Percentiles rank a stretch among this genome's conserved stretches.
phyloP scores from a whole-genome alignment of 1,140 invertebrate genomes.

The Cyclina sinensis region DNA sequence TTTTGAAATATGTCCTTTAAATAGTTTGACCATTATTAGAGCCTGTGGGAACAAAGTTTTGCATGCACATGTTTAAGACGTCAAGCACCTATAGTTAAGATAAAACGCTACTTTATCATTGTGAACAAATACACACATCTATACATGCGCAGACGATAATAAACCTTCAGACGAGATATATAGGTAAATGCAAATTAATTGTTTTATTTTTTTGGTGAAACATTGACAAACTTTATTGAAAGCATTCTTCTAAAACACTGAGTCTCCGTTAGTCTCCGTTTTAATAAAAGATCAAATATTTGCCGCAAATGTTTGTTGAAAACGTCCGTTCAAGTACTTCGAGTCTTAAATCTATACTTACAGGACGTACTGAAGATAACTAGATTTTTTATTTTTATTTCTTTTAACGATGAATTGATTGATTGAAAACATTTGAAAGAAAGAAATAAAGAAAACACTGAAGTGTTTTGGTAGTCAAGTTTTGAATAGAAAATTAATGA shows the following conservation, averaged over 20 bases:
- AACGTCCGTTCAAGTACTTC: background rate
- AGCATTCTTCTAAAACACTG: background rate
- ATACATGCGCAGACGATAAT: background rate
- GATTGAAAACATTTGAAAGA: background rate
- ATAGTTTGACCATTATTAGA: too few relatives aligned
- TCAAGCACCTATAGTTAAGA: background rate
- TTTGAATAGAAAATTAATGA: background rate
- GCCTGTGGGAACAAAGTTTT: too few relatives aligned
- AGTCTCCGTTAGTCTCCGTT: too few relatives aligned
- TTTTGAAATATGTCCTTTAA: too few relatives aligned
- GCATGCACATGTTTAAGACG: too few relatives aligned
- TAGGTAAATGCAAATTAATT: slow-evolving; percentile 1
- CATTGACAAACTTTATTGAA: background rate
- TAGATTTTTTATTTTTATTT: too few relatives aligned
- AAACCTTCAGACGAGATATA: background rate
- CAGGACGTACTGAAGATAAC: too few relatives aligned
- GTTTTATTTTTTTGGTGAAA: background rate
- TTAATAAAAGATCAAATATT: background rate
- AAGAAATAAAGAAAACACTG: background rate
- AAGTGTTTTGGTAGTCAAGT: background rate
- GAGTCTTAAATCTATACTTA: background rate
- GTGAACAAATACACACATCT: background rate
- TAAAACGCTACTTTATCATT: background rate
- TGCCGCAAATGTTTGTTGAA: background rate
- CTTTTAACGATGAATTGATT: background rate